Conservation (phyloP, 2,113 vertebrate genomes). For the Pitta sordida region DNA sequence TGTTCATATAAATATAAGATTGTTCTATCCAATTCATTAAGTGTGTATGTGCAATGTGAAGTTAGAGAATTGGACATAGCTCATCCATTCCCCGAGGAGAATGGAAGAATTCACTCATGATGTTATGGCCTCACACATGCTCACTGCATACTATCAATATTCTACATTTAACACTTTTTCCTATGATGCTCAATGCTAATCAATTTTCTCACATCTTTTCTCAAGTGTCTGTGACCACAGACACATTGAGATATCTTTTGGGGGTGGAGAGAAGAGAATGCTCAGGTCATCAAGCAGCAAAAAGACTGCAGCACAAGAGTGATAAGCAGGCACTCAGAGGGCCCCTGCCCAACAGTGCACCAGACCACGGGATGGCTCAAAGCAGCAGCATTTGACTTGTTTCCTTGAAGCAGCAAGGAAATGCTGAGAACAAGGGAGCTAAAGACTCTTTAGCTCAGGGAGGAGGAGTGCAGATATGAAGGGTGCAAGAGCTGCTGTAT, state of each 20-base stretch:
- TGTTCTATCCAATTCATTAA: background rate
- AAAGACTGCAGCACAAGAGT: background rate
- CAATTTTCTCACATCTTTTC: background rate
- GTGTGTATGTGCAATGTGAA: background rate
- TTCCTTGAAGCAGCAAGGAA: background rate
- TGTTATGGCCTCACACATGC: background rate
- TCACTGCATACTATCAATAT: background rate
- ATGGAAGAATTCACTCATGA: background rate
- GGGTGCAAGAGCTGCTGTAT: background rate
- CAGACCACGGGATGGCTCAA: background rate
- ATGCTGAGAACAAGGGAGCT: background rate
- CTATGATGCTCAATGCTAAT: background rate
- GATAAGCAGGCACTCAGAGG: background rate
- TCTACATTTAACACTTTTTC: background rate
- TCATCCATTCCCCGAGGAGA: background rate
- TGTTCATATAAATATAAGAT: background rate
- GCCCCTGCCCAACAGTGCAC: background rate
- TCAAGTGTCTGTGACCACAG: rapidly evolving
- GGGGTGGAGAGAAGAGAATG: background rate
- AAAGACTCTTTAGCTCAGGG: background rate
- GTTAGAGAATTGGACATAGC: background rate
- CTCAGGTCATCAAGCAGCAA: background rate
- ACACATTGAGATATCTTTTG: background rate
- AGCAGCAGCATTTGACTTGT: rapidly evolving
- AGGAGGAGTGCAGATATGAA: background rate